phyloP scores from a whole-genome alignment of 2,888 invertebrate species.

The Hypsopygia costalis region DNA sequence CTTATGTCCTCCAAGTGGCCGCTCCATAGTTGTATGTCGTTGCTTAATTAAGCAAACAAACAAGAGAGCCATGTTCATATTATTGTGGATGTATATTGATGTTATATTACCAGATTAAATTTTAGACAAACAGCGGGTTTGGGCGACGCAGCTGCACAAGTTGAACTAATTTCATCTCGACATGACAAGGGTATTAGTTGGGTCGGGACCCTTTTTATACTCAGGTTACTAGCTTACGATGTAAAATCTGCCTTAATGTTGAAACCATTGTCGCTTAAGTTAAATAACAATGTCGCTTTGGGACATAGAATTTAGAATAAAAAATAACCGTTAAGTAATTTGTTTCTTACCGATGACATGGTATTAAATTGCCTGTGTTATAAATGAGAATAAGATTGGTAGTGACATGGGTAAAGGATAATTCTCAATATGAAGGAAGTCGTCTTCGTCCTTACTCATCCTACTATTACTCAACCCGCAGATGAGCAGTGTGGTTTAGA shows the following conservation, averaged over 20 bases:
- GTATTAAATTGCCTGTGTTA: too few species aligned
- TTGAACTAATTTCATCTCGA: slow-evolving; percentile 75
- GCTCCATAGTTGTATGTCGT: slow-evolving; percentile 6
- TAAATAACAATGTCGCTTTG: slow-evolving; percentile 18
- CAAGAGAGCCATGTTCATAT: slow-evolving; percentile 19
- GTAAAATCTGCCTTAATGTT: slow-evolving; percentile 42
- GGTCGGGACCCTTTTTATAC: slow-evolving; percentile 71
- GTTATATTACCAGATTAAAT: slow-evolving; percentile 61
- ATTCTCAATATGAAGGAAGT: too few species aligned
- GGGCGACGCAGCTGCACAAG: slow-evolving; percentile 66
- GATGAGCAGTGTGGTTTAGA: too few species aligned
- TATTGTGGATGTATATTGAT: slow-evolving; percentile 34
- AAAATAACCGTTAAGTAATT: too few species aligned
- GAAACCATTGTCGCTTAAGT: slow-evolving; percentile 41
- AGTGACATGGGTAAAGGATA: too few species aligned
- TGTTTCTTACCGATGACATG: too few species aligned
- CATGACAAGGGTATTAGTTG: slow-evolving; percentile 79
- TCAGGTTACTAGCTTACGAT: slow-evolving; percentile 48
- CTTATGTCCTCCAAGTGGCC: neutral
- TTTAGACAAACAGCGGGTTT: slow-evolving; percentile 60
- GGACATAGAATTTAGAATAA: too few species aligned
- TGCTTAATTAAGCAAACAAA: slow-evolving; percentile 24
- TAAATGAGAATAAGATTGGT: too few species aligned
- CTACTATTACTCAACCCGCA: too few species aligned
- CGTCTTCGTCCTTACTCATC: too few species aligned